A percentile compares a stretch with the other conserved stretches of the same genome.
These are phyloP conservation scores for Diabrotica virgifera DNA, from an alignment of 1,140 invertebrate species.

Conservation along the genomic window DNA sequence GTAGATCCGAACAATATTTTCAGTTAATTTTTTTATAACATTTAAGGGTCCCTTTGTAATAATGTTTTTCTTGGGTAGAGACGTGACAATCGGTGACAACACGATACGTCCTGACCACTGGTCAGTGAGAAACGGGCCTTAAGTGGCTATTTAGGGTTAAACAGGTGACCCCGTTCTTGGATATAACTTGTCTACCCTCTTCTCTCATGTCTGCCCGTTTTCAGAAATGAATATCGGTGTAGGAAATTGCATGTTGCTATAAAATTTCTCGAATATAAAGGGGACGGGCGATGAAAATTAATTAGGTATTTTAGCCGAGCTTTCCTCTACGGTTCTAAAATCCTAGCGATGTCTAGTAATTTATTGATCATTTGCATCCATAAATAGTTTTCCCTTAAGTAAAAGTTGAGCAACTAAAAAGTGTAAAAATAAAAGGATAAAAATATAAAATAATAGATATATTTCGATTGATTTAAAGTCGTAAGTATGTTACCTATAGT, in stretches of 20 bases:
- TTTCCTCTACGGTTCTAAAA: no score
- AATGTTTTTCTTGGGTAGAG: background rate
- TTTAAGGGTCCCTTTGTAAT: no score
- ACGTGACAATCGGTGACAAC: conserved; percentile 5
- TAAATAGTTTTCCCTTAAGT: no score
- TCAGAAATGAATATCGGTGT: background rate
- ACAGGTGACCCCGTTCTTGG: conserved; percentile 14
- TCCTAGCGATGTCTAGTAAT: no score
- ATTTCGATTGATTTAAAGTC: no score
- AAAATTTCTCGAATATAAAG: background rate
- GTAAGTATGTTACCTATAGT: no score
- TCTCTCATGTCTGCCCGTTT: background rate
- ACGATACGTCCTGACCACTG: conserved; percentile 4
- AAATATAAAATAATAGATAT: no score
- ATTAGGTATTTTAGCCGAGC: background rate
- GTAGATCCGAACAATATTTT: no score
- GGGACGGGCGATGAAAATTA: background rate
- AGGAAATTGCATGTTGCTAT: conserved; percentile 2
- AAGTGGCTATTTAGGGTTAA: conserved; percentile 13
- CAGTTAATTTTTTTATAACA: no score
- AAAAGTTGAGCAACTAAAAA: no score
- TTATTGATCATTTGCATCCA: no score
- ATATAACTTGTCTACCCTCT: conserved; percentile 17
- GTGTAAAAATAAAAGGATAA: no score
- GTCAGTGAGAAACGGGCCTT: conserved; percentile 8